Conservation (phyloP, 1,140 invertebrate genomes). For the Micrasema minimum region DNA sequence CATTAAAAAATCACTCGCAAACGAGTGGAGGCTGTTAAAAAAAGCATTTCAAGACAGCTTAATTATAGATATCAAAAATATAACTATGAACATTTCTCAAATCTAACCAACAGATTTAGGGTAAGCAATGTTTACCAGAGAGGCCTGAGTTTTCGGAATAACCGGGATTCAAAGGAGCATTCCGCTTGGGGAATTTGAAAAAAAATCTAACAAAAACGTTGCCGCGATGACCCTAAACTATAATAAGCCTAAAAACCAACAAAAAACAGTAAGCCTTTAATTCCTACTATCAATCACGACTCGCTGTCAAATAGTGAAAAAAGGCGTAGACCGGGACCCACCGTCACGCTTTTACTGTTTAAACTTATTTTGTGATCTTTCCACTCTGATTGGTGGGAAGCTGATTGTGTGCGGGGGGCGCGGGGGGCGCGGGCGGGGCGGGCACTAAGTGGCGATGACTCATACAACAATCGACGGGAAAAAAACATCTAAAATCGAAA, state of each 20-base stretch:
- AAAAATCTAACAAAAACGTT: constrained; percentile 8
- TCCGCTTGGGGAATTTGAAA: background rate
- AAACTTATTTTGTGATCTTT: constrained; percentile 24
- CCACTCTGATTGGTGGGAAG: constrained; percentile 37
- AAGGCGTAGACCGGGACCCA: background rate
- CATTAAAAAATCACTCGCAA: no score
- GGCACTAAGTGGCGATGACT: constrained; percentile 16
- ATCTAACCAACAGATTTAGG: no score
- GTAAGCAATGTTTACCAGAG: no score
- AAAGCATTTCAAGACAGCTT: no score
- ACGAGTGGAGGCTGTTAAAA: no score
- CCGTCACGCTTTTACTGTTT: constrained; percentile 33
- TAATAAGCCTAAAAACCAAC: constrained; percentile 11
- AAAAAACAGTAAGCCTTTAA: constrained; percentile 23
- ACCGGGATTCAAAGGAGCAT: background rate
- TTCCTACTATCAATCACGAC: constrained; percentile 31
- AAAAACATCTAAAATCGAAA: background rate
- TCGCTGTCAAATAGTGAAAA: background rate
- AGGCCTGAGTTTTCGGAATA: background rate
- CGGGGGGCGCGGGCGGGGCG: background rate
- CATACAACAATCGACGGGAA: constrained; percentile 7
- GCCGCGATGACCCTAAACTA: constrained; percentile 16
- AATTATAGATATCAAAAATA: no score
- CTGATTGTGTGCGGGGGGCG: constrained; percentile 6
- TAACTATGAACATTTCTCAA: no score